Evolutionary conservation across 2,797 vertebrate species (phyloP), one percentile per base, ranked within the genome.

Genomic region (Adrianichthys oophorus): DNA sequence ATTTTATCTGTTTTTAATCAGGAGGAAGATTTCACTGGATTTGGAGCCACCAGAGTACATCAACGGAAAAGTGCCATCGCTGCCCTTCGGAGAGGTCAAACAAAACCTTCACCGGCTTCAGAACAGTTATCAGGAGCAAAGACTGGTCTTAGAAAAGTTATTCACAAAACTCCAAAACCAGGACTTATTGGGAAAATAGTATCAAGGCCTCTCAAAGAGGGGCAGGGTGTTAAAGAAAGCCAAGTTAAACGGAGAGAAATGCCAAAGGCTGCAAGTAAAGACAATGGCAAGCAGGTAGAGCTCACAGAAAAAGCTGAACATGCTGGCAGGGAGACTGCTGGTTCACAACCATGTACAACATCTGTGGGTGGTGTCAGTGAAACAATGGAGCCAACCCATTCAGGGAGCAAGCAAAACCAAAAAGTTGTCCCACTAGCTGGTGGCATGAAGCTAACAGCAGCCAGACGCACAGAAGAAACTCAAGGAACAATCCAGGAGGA

Each of bases 21-120:
- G 92, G 93, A 94, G 74, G 92, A 91, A 60, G 91, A 89, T 61
- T 95, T 95, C 80, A 79, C 81, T 78, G 94, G 94, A 82, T 96
- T 96, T 87, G 92, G 90, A 74, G 87, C 87, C 47, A 46, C 69
- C 55, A 59, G 70, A 68, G 59, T 61, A 52, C 52, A 62, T 57
- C 53, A 65, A 42, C 70, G 82, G 46, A 86, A 77, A 69, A 37
- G 53, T 0, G 53, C 66, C 59, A 53, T 23, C 17, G 5, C 60
- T 47, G 43, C 65, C 57, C 42, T 55, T 60, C 70, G 64, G 51
- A 52, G 56, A 21, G 79, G 66, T 47, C 62, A 70, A 62, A 44
- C 49, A 7, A 87, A 75, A 59, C n/a, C 87, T 55, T 62, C 81
- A 52, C 56, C 73, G 66, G 62, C 83, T 76, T 73, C 81, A 72